Conservation (phyloP, 2,113 vertebrate genomes). For the Pteronura brasiliensis region DNA sequence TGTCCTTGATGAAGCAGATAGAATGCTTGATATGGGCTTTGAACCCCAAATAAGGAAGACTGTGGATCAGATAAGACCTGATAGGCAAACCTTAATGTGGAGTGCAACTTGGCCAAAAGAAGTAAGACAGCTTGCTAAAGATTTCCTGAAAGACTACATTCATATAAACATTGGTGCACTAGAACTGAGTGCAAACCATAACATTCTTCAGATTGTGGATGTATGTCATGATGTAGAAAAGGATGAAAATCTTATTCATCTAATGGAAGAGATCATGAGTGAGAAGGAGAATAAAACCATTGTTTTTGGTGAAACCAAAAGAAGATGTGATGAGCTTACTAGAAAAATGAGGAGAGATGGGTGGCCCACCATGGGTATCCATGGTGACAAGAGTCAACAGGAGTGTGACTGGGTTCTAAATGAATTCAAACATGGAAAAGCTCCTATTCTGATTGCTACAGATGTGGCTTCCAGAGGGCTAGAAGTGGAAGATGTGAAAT, state of each 20-base stretch:
- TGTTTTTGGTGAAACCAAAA: conserved; percentile 98
- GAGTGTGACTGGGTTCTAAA: conserved; percentile 99
- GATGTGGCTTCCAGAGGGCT: conserved; percentile 98
- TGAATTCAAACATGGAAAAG: conserved; percentile 99
- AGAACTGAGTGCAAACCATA: conserved; percentile 98
- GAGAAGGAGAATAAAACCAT: conserved; percentile 99
- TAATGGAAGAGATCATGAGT: conserved; percentile 99
- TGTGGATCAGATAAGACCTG: conserved; percentile 98
- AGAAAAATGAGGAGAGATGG: conserved; percentile 98
- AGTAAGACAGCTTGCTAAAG: conserved; percentile 96
- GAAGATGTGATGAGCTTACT: conserved; percentile 96
- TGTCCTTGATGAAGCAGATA: conserved; percentile 97
- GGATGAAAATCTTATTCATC: conserved; percentile 96
- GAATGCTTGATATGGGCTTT: conserved; percentile 99
- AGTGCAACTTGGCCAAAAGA: conserved; percentile 99
- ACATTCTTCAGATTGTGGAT: conserved; percentile 99
- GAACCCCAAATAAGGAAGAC: conserved; percentile 99
- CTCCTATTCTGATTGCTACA: conserved; percentile 98
- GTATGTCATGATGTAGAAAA: conserved; percentile 98
- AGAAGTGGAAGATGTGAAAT: conserved; percentile 99
- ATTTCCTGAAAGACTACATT: conserved; percentile 96
- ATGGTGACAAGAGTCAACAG: conserved; percentile 99
- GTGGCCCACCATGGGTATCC: conserved; percentile 99
- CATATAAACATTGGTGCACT: conserved; percentile 98
- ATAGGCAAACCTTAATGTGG: conserved; percentile 99